phyloP scores from a whole-genome alignment of 2,888 invertebrate genomes.

The Athalia cordata region DNA sequence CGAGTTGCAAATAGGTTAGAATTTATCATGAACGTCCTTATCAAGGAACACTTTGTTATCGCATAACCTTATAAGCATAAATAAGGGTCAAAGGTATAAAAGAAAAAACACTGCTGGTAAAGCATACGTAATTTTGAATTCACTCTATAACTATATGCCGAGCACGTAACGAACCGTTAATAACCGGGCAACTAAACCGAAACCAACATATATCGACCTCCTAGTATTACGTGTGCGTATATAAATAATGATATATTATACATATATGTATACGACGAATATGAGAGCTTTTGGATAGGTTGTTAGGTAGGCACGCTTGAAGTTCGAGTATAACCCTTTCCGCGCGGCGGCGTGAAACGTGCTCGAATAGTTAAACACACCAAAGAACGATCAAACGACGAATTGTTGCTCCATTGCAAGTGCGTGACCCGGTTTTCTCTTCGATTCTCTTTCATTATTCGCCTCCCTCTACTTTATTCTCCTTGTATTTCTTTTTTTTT shows the following conservation, averaged over 20 bases:
- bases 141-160: constrained; percentile 6
- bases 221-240: neutral
- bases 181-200: constrained; percentile 31
- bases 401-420: constrained; percentile 37
- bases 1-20: too few relatives aligned
- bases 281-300: neutral
- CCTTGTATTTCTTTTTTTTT: too few relatives aligned
- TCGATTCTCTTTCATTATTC: neutral
- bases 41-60: too few relatives aligned
- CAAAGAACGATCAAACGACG: constrained; percentile 25
- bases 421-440: constrained; percentile 28
- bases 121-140: neutral
- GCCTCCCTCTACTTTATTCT: too few relatives aligned
- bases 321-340: constrained; percentile 8
- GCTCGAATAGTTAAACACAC: constrained; percentile 29
- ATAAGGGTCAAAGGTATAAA: too few relatives aligned
- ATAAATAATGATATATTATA: too few relatives aligned
- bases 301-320: neutral
- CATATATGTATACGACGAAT: neutral
- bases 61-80: too few relatives aligned
- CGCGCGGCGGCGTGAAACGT: constrained; percentile 20
- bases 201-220: constrained; percentile 32
- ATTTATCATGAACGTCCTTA: too few relatives aligned
- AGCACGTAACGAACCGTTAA: constrained; percentile 38
- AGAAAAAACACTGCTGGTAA: neutral